These are phyloP conservation scores for Branchellion lobata DNA, from an alignment of 2,888 invertebrate genomes.

Conservation along the genomic window DNA sequence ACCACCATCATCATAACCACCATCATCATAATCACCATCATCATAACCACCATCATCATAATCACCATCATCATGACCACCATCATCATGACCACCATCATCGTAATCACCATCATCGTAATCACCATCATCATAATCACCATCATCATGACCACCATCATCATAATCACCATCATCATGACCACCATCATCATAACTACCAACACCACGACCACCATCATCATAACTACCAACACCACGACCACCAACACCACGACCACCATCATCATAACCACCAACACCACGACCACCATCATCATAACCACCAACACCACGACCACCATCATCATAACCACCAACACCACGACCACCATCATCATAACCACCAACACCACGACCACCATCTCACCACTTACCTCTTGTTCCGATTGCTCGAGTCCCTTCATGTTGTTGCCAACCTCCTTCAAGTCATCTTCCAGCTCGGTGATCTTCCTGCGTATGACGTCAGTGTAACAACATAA, in stretches of 20 bases:
- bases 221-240: conserved; percentile 55
- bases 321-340: conserved; percentile 24
- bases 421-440: conserved; percentile 56
- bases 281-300: too few species aligned
- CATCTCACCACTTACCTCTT: conserved; percentile 54
- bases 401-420: conserved; percentile 56
- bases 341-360: conserved; percentile 20
- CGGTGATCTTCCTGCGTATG: conserved; percentile 56
- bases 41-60: too few species aligned
- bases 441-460: conserved; percentile 58
- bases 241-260: too few species aligned
- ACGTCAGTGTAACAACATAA: neutral
- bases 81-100: too few species aligned
- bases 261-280: too few species aligned
- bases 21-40: too few species aligned
- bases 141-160: conserved; percentile 30
- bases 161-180: conserved; percentile 28
- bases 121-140: conserved; percentile 30
- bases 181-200: conserved; percentile 34
- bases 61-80: too few species aligned
- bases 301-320: neutral
- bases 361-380: conserved; percentile 16
- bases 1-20: too few species aligned
- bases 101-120: conserved; percentile 8
- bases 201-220: too few species aligned